A percentile compares a stretch with the other conserved stretches of the same genome.
These are phyloP conservation scores for Chrysemys picta DNA, from an alignment of 2,113 vertebrate species.

Conservation along the genomic window DNA sequence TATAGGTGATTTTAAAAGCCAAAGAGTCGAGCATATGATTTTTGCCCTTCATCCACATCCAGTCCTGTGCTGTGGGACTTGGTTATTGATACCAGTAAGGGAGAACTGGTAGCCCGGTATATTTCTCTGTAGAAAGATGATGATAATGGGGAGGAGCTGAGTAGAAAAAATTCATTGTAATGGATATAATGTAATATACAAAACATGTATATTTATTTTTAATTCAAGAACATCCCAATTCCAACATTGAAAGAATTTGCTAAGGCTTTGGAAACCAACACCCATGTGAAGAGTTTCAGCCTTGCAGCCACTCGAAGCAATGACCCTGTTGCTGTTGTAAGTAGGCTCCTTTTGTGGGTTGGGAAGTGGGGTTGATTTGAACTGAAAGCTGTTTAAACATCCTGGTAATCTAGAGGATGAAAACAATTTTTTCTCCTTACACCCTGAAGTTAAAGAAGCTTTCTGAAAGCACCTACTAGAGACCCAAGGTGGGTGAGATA, in stretches of 20 bases:
- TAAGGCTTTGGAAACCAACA: constrained; percentile 94
- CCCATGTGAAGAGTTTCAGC: constrained; percentile 90
- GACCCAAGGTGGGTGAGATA: neutral
- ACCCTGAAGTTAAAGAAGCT: neutral
- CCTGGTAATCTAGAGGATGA: neutral
- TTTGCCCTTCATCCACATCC: neutral
- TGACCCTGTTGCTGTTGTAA: constrained; percentile 93
- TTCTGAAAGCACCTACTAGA: neutral
- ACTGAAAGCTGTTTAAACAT: neutral
- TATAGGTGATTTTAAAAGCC: neutral
- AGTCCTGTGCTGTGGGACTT: neutral
- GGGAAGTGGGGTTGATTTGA: neutral
- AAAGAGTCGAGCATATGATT: rapidly evolving
- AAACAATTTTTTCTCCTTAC: neutral
- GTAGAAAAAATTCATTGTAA: neutral
- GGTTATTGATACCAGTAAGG: neutral
- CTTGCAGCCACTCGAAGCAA: constrained; percentile 96
- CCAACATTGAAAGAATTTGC: constrained; percentile 96
- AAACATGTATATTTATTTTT: constrained; percentile 55
- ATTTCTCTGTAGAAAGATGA: neutral
- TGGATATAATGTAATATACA: constrained; percentile 4
- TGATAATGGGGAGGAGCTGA: neutral
- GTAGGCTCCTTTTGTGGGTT: constrained; percentile 33
- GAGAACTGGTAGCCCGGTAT: neutral
- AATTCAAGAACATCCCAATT: constrained; percentile 94